These are phyloP conservation scores for Rousettus leschenaultii DNA, from an alignment of 2,113 vertebrate species.

Conservation along the genomic window DNA sequence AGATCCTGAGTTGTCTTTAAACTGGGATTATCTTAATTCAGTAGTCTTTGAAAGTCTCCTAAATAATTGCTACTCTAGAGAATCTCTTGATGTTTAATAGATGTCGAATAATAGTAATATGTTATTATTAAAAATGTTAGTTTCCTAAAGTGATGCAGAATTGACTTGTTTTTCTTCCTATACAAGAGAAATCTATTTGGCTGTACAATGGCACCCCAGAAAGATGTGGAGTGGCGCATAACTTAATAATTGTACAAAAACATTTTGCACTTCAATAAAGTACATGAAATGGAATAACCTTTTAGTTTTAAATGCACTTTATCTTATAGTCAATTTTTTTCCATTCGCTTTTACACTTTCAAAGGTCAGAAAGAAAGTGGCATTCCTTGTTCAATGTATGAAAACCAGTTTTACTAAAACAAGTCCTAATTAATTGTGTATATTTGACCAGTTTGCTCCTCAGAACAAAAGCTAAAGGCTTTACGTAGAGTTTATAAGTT, in stretches of 20 bases:
- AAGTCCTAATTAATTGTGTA: not conserved
- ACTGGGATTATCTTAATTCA: not conserved
- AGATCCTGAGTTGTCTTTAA: not conserved
- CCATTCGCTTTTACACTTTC: constrained; percentile 6
- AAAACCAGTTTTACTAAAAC: constrained; percentile 27
- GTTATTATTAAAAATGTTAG: not conserved
- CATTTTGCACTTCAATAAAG: not conserved
- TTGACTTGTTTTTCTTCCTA: constrained; percentile 18
- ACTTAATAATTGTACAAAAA: constrained; percentile 32
- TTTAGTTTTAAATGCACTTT: constrained; percentile 40
- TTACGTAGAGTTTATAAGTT: not conserved
- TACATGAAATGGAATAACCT: constrained; percentile 1
- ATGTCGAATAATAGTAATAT: constrained; percentile 13
- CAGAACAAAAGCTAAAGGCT: not conserved
- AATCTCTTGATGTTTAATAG: constrained; percentile 36
- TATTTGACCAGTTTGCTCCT: not conserved
- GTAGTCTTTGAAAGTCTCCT: not conserved
- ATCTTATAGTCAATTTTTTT: not conserved
- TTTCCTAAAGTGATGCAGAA: constrained; percentile 9
- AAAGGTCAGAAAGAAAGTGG: constrained; percentile 43
- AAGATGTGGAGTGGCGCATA: not conserved
- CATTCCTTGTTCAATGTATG: constrained; percentile 6
- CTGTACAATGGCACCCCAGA: not conserved
- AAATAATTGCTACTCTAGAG: not conserved
- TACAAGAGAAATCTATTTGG: constrained; percentile 20